Evolutionary conservation across 2,797 vertebrate species (phyloP), one percentile per base, ranked within the genome.

Genomic region (Myotis planiceps): DNA sequence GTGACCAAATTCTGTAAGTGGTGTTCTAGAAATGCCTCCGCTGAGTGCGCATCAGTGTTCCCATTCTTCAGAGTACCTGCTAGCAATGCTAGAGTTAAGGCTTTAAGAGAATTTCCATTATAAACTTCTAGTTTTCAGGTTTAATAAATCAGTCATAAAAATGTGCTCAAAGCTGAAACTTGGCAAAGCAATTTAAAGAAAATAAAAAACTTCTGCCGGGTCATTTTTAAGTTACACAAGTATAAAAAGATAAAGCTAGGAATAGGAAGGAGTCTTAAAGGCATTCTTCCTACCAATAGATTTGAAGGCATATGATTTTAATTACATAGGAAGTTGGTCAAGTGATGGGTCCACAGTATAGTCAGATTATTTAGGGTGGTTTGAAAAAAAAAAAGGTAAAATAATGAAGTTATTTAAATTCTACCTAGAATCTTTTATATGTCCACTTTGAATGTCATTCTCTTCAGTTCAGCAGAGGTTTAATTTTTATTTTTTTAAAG

Each of bases 401-500:
- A 98, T 85, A 97, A 98, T 76, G 72, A 96, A 97, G 91, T 96
- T 97, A 98, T 98, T 98, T 98, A 98, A 98, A 98, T 98, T 98
- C 97, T 96, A 97, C 97, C 96, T 97, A 97, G 91, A 94, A 94
- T 72, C 87, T 96, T 98, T 93, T 96, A 86, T 49, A 95, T 96
- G 95, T 97, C 92, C 97, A 98, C 96, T 98, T 92, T 90, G 79
- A 97, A 95, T 88, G 58, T 39, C 32, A 69, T 65, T 90, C 85
- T 96, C 84, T 83, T 92, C 53, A 89, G 53, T 78, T 95, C 92
- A 93, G 63, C 75, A 76, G 74, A 86, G 39, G 49, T 34, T 76
- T 49, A 23, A 1, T 76, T 34, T 27, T 72, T 45, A 15, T 78
- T 78, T 27, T 37, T 80, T 74, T 69, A 9, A 81, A 84, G 16